Percentiles rank a stretch among this genome's conserved stretches.
These are phyloP conservation scores for Egretta garzetta DNA, from an alignment of 2,113 vertebrate species.

Conservation along the genomic window DNA sequence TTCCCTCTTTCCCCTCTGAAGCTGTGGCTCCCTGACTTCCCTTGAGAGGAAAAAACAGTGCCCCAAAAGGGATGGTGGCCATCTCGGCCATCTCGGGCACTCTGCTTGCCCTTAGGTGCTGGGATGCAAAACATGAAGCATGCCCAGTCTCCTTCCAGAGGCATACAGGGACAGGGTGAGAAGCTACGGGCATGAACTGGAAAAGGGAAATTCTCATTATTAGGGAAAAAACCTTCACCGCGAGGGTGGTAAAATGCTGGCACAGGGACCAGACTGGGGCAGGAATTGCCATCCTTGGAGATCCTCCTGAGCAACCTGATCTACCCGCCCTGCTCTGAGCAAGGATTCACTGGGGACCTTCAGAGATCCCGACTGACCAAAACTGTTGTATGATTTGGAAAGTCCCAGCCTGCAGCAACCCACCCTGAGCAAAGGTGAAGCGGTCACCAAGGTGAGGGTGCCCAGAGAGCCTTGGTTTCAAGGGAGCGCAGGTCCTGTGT, in stretches of 20 bases:
- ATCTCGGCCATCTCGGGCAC: background rate
- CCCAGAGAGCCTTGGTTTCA: background rate
- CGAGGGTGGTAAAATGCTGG: background rate
- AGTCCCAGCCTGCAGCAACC: background rate
- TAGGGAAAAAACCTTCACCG: background rate
- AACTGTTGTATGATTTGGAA: background rate
- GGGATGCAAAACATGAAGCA: background rate
- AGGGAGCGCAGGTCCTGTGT: fast-evolving
- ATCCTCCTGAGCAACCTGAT: background rate
- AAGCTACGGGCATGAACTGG: background rate
- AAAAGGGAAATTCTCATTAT: background rate
- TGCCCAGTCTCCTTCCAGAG: background rate
- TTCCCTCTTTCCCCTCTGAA: background rate
- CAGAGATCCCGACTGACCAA: background rate
- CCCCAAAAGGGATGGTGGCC: background rate
- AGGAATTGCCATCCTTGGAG: background rate
- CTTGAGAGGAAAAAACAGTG: background rate
- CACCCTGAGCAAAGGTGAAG: background rate
- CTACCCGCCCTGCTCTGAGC: background rate
- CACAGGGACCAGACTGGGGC: background rate
- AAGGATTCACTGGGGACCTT: background rate
- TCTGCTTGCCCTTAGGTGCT: background rate
- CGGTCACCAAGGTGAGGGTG: background rate
- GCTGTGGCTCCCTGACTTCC: background rate
- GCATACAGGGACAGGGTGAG: background rate